phyloP scores from a whole-genome alignment of 2,797 vertebrate species.

The Eupleurogrammus muticus region DNA sequence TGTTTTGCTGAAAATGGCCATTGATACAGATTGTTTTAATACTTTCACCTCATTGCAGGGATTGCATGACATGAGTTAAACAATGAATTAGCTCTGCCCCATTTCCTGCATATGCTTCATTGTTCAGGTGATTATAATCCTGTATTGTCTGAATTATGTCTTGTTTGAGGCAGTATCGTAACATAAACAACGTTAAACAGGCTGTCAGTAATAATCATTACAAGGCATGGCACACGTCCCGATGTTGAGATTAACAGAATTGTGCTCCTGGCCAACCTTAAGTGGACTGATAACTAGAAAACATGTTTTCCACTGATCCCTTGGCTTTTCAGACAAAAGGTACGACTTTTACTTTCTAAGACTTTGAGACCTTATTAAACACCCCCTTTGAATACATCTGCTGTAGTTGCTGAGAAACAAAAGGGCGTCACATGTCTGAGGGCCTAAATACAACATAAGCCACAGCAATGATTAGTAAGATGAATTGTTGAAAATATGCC shows the following conservation, averaged over 20 bases:
- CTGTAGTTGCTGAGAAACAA: constrained; percentile 47
- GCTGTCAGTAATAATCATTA: background rate
- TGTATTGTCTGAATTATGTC: background rate
- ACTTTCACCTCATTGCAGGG: too few species aligned
- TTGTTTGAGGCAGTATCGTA: constrained; percentile 3
- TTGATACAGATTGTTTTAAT: too few species aligned
- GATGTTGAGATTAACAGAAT: constrained; percentile 1
- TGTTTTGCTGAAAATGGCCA: too few species aligned
- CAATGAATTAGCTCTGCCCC: too few species aligned
- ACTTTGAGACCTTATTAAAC: constrained; percentile 14
- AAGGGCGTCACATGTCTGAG: constrained; percentile 7
- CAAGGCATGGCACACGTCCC: background rate
- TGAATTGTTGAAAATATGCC: constrained; percentile 9
- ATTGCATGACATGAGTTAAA: too few species aligned
- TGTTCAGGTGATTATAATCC: too few species aligned
- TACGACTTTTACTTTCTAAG: background rate
- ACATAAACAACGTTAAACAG: constrained; percentile 11
- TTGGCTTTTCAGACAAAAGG: constrained; percentile 30
- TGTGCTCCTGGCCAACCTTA: background rate
- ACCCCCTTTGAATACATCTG: constrained; percentile 19
- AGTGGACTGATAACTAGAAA: constrained; percentile 10
- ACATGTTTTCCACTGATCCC: constrained; percentile 3
- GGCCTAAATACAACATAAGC: constrained; percentile 12
- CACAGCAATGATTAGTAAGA: background rate
- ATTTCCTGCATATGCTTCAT: too few species aligned